Evolutionary conservation across 2,113 vertebrate genomes (phyloP), one percentile per base, ranked within the genome.

Genomic region (Hydrolagus affinis): DNA sequence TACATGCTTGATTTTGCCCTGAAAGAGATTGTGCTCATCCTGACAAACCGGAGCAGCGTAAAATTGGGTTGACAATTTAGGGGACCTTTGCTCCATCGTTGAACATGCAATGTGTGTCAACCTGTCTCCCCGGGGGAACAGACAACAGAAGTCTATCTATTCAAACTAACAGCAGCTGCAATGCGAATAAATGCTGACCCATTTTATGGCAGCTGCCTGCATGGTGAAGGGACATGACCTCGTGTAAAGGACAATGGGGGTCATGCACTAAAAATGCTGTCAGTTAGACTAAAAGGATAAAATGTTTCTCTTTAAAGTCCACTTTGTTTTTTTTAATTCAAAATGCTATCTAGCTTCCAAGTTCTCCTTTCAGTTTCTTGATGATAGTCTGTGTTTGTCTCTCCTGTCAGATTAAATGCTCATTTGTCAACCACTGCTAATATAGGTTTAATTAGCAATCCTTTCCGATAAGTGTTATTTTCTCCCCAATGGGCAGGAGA

Each of bases 141-240:
- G 88, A 87, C 89, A 87, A 91, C 75, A 86, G 90, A 89, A 91
- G 89, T 87, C 88, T 91, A 91, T 92, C 94, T 93, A 89, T 92
- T 92, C 88, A 89, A 93, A 91, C 91, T 87, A 87, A 87, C 89
- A 0, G 92, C 94, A 95, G 94, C 94, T 94, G 94, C 86, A 71
- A 83, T 0, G 69, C 87, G 90, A 89, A 89, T 91, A 90, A 92
- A 89, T 88, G 85, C 72, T 15, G 90, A 93, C 90, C 88, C 89
- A 92, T 95, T 93, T 94, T 93, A 95, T 95, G 95, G 94, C 96
- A 96, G 95, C 96, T 98, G 96, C 96, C 95, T 93, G 93, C 93
- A 96, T 96, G 96, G 94, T 96, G 94, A 92, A 94, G 94, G 92
- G 92, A 88, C 91, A 90, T 80, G 72, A 94, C 93, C 93, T 91